Evolutionary conservation across 2,888 invertebrate species (phyloP).

Genomic region (Arrhopalites spinosus): DNA sequence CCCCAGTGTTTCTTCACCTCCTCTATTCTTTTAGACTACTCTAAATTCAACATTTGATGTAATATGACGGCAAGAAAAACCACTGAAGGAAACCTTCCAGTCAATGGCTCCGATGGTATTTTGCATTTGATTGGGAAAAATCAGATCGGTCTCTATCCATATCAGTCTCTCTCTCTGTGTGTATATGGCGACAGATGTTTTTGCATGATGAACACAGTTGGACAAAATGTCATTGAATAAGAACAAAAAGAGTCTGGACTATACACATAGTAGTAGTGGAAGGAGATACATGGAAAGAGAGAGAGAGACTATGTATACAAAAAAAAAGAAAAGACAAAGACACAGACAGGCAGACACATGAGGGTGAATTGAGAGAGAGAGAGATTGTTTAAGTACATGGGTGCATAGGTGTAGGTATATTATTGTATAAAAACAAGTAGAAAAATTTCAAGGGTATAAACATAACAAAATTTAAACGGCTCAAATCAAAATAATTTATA

Average conservation of each 20-base stretch:
- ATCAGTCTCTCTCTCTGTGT: constrained; percentile 1
- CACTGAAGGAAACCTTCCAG: constrained; percentile 29
- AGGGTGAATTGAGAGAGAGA: too few species aligned
- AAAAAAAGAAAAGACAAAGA: too few species aligned
- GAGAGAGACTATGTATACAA: too few species aligned
- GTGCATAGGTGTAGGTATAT: too few species aligned
- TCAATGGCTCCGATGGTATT: constrained; percentile 34
- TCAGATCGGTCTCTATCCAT: constrained; percentile 26
- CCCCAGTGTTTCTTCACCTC: constrained; percentile 46
- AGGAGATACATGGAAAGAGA: too few species aligned
- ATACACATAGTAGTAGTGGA: too few species aligned
- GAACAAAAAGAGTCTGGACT: constrained; percentile 30
- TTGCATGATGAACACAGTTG: constrained; percentile 50
- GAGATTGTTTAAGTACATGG: too few species aligned
- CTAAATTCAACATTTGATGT: constrained; percentile 35
- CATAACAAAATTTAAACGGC: too few species aligned
- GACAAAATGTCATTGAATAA: constrained; percentile 48
- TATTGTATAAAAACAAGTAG: too few species aligned
- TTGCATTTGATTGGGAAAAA: constrained; percentile 51
- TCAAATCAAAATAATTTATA: too few species aligned
- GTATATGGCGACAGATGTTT: constrained; percentile 47
- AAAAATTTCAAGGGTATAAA: too few species aligned
- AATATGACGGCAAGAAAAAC: constrained; percentile 21
- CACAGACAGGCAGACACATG: too few species aligned
- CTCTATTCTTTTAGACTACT: constrained; percentile 41